phyloP scores from a whole-genome alignment of 2,797 vertebrate species.

The Lagocephalus sceleratus region DNA sequence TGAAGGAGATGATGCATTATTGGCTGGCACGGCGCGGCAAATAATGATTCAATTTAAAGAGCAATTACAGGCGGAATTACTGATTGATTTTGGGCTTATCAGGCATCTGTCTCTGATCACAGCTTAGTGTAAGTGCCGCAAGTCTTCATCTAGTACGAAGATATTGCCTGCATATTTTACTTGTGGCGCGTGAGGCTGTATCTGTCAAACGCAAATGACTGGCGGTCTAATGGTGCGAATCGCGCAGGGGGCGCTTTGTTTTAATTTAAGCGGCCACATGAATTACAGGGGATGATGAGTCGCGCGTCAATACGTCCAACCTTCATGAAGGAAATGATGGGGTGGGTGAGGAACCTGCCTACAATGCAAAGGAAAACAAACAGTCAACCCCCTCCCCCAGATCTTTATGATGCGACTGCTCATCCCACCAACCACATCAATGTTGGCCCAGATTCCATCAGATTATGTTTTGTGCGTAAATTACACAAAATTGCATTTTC shows the following conservation, averaged over 20 bases:
- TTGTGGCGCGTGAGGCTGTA: constrained; percentile 18
- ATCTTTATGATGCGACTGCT: constrained; percentile 57
- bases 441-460: constrained; percentile 67
- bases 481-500: constrained; percentile 43
- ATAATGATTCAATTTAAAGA: constrained; percentile 22
- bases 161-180: not conserved
- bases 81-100: constrained; percentile 17
- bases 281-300: constrained; percentile 36
- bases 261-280: constrained; percentile 32
- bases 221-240: constrained; percentile 20
- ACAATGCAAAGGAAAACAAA: constrained; percentile 17
- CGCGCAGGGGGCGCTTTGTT: constrained; percentile 34
- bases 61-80: constrained; percentile 16
- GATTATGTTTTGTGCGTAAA: constrained; percentile 49
- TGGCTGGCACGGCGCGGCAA: constrained; percentile 19
- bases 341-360: too few relatives aligned
- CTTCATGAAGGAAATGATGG: not conserved
- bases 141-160: not conserved
- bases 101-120: constrained; percentile 34
- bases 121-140: constrained; percentile 19
- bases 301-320: constrained; percentile 18
- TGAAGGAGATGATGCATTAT: constrained; percentile 24
- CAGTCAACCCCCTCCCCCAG: constrained; percentile 40
- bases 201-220: constrained; percentile 30
- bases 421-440: constrained; percentile 55